These are phyloP conservation scores for Chlamydotis undulata DNA, from an alignment of 2,113 vertebrate genomes.

Conservation along the genomic window DNA sequence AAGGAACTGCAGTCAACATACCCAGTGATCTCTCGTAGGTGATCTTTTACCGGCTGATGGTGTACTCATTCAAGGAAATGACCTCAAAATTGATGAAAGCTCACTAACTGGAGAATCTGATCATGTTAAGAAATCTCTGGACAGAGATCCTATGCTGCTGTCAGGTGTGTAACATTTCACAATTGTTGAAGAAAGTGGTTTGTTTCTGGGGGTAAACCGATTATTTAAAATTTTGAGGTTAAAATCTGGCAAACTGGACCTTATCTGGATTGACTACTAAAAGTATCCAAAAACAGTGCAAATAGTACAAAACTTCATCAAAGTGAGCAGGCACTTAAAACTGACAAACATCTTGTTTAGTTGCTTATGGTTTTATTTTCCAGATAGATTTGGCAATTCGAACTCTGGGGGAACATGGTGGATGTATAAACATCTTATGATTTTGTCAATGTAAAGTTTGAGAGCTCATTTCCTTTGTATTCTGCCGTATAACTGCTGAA, in stretches of 20 bases:
- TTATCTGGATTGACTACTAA: not conserved
- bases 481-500: not conserved
- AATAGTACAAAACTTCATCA: not conserved
- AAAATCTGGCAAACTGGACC: not conserved
- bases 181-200: not conserved
- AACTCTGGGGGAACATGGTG: not conserved
- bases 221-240: not conserved
- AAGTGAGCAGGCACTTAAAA: not conserved
- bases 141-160: constrained; percentile 95
- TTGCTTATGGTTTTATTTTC: not conserved
- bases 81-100: constrained; percentile 98
- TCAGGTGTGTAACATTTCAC: constrained; percentile 81
- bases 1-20: constrained; percentile 13
- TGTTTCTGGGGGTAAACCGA: not conserved
- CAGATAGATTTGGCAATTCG: not conserved
- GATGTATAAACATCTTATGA: accelerated
- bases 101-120: constrained; percentile 98
- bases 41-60: constrained; percentile 97
- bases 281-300: not conserved
- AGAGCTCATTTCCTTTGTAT: not conserved
- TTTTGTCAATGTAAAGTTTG: accelerated
- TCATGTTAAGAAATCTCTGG: constrained; percentile 92
- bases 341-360: not conserved
- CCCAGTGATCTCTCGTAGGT: constrained; percentile 78
- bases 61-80: constrained; percentile 95